phyloP scores from a whole-genome alignment of 35 echinoderm and acorn worm species.

The Eucidaris tribuloides region DNA sequence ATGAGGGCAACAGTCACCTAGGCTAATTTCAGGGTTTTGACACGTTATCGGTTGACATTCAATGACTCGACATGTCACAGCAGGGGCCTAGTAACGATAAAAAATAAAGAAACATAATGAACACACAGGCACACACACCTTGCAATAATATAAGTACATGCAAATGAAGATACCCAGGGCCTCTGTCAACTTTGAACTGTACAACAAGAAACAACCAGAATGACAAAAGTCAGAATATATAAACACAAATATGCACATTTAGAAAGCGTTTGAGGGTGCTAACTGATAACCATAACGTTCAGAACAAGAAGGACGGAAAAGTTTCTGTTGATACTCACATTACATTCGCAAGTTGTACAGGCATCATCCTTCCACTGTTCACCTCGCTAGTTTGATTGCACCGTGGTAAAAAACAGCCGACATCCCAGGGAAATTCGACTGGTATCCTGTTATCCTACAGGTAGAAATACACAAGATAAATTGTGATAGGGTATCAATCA shows the following conservation, averaged over 20 bases:
- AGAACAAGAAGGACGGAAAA: not conserved
- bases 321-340: conserved; percentile 26
- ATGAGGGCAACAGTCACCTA: conserved; percentile 76
- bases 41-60: conserved; percentile 65
- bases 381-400: not conserved
- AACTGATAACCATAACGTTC: not conserved
- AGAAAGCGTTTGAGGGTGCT: not conserved
- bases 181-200: not conserved
- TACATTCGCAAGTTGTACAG: conserved; percentile 63
- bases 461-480: not conserved
- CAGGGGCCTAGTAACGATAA: conserved; percentile 18
- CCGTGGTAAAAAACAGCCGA: not conserved
- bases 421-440: not conserved
- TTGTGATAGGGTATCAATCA: too few species aligned
- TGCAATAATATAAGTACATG: not conserved
- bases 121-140: not conserved
- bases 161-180: not conserved
- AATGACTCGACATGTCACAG: conserved; percentile 53
- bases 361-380: conserved; percentile 59
- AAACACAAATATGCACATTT: not conserved
- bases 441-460: not conserved
- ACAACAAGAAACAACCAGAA: not conserved
- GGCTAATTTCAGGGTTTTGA: conserved; percentile 35
- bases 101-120: not conserved
- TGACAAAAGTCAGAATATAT: not conserved